These are phyloP conservation scores for Parazoanthus atlanticus DNA, from an alignment of 92 coral and sea anemone species.

Conservation along the genomic window DNA sequence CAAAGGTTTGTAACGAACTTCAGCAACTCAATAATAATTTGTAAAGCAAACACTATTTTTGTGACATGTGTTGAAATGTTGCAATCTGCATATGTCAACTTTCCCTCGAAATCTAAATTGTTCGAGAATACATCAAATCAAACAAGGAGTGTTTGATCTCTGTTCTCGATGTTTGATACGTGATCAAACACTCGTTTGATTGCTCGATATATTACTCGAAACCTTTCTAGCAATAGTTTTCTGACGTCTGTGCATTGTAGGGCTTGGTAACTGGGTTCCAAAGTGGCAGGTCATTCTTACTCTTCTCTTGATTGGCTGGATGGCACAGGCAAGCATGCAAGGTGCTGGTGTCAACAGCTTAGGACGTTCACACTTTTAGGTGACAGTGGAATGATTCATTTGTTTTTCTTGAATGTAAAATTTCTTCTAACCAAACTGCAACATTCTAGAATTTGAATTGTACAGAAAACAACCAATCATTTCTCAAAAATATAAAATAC, in stretches of 20 bases:
- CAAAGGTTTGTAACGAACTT: no score
- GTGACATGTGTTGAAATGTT: no score
- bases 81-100: no score
- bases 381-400: not conserved
- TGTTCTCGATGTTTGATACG: not conserved
- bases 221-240: not conserved
- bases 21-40: no score
- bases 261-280: constrained; percentile 78
- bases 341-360: constrained; percentile 73
- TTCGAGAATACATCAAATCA: not conserved
- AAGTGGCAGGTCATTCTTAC: constrained; percentile 90
- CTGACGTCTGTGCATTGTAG: constrained; percentile 48
- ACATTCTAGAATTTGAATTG: not conserved
- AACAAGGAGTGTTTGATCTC: not conserved
- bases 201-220: not conserved
- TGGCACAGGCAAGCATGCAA: constrained; percentile 83
- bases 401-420: not conserved
- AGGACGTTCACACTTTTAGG: not conserved
- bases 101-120: not conserved
- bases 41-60: no score
- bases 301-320: constrained; percentile 93
- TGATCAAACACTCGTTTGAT: not conserved
- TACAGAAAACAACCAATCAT: no score
- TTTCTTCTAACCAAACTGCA: not conserved
- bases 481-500: no score